Evolutionary conservation across 2,797 vertebrate species (phyloP), one percentile per base, ranked within the genome.

Genomic region (Rhinatrema bivittatum): DNA sequence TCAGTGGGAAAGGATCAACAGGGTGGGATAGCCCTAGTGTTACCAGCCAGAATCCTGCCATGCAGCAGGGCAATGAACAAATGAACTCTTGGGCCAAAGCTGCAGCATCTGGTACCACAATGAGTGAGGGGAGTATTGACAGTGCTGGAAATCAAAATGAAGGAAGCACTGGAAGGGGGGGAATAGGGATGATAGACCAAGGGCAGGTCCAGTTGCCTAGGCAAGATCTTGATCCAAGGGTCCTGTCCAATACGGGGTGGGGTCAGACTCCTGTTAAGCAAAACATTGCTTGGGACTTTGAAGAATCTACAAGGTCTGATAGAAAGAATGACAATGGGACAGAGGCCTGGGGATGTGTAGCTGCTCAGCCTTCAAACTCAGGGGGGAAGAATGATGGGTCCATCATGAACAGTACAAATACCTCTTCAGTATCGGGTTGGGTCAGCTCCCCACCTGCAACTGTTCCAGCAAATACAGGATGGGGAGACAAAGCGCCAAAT

Each of bases 401-500:
- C 75, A 72, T 68, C 70, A 58, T 62, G 75, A 82, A 70, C 79
- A 88, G 90, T 85, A 76, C 87, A 72, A 85, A 88, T 77, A 80
- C 81, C 81, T 87, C 86, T 64, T 68, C 87, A 65, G 86, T 89
- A 56, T 85, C 89, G 43, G 85, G 88, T 61, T 97, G 94, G 94
- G 85, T 79, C 79, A 78, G 70, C 68, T 73, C 81, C 25, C 79
- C 82, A 9, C 79, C 89, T 38, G 72, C 87, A 53, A 65, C 88
- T 59, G 82, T 81, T 69, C 85, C 92, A 65, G 70, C 85, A 37
- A 79, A 74, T 56, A 72, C 91, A 54, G 85, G 92, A 53, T 98
- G 94, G 94, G 89, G 85, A 27, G 91, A 96, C 56, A 94, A 95
- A 77, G 68, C 85, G 35, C 71, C 85, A 22, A 93, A 87, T 56